Percentiles rank a stretch among this genome's conserved stretches.
These are phyloP conservation scores for Gambusia affinis DNA, from an alignment of 2,113 vertebrate species.

Conservation along the genomic window DNA sequence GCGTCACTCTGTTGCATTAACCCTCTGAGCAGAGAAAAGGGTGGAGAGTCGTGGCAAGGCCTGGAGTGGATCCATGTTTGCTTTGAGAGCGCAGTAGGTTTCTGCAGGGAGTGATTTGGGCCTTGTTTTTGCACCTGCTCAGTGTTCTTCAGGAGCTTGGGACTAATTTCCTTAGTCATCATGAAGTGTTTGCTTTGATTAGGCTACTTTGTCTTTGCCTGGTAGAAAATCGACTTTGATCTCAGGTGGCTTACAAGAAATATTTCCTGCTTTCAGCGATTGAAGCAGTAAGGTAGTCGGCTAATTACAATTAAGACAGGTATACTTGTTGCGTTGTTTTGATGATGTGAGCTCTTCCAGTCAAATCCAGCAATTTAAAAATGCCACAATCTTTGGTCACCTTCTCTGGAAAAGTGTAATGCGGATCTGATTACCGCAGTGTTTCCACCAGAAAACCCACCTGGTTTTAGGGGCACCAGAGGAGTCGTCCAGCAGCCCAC, in stretches of 20 bases:
- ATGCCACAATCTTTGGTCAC: not conserved
- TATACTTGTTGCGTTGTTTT: not conserved
- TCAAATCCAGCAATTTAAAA: not conserved
- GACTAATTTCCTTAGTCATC: constrained; percentile 14
- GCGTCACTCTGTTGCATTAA: constrained; percentile 68
- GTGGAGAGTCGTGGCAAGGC: constrained; percentile 42
- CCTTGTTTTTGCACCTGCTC: constrained; percentile 70
- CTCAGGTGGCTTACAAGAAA: constrained; percentile 50
- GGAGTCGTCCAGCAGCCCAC: too few relatives aligned
- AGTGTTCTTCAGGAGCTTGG: constrained; percentile 25
- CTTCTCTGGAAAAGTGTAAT: not conserved
- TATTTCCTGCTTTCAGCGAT: constrained; percentile 46
- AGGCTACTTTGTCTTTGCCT: constrained; percentile 30
- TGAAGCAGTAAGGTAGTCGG: constrained; percentile 42
- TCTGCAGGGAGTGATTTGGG: constrained; percentile 33
- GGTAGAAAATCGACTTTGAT: constrained; percentile 67
- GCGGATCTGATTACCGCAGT: too few relatives aligned
- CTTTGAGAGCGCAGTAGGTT: constrained; percentile 50
- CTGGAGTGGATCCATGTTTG: constrained; percentile 48
- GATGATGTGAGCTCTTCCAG: not conserved
- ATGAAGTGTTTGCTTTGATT: constrained; percentile 51
- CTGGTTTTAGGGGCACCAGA: too few relatives aligned
- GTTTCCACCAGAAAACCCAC: too few relatives aligned
- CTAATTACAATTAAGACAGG: constrained; percentile 3
- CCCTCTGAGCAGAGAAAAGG: constrained; percentile 57